Evolutionary conservation across 1,140 invertebrate genomes (phyloP).

Genomic region (Atopsyche davidsoni): DNA sequence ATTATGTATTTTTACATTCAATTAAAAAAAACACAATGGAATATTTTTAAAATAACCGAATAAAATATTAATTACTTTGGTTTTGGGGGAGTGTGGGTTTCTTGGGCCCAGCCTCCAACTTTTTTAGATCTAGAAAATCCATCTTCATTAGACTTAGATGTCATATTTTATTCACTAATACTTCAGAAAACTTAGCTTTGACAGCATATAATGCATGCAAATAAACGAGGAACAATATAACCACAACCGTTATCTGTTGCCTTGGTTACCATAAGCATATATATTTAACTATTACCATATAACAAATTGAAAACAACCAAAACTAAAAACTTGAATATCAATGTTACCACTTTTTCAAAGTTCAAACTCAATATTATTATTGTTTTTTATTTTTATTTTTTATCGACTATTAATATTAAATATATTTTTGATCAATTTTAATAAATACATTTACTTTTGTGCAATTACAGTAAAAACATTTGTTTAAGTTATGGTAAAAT

Average conservation of each 20-base stretch:
- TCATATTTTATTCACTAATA: too few relatives aligned
- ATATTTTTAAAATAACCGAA: background rate
- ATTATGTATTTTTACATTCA: background rate
- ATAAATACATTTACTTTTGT: background rate
- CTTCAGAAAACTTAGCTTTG: too few relatives aligned
- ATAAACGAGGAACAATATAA: too few relatives aligned
- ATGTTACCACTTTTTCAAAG: background rate
- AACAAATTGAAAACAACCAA: too few relatives aligned
- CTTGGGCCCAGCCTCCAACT: slow-evolving; percentile 13
- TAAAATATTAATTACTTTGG: background rate
- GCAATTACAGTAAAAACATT: too few relatives aligned
- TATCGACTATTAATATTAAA: background rate
- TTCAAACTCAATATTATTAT: background rate
- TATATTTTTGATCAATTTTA: background rate
- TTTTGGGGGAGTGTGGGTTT: slow-evolving; percentile 14
- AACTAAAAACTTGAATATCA: background rate
- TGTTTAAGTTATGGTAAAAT: background rate
- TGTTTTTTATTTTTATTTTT: background rate
- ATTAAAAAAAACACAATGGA: background rate
- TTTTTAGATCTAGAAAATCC: slow-evolving; percentile 7
- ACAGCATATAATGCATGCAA: too few relatives aligned
- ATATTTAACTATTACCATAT: too few relatives aligned
- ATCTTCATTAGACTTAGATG: background rate
- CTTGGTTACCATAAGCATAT: too few relatives aligned
- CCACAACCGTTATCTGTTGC: too few relatives aligned